These are phyloP conservation scores for Rhadina sibilatrix DNA, from an alignment of 2,113 vertebrate species.

Conservation along the genomic window DNA sequence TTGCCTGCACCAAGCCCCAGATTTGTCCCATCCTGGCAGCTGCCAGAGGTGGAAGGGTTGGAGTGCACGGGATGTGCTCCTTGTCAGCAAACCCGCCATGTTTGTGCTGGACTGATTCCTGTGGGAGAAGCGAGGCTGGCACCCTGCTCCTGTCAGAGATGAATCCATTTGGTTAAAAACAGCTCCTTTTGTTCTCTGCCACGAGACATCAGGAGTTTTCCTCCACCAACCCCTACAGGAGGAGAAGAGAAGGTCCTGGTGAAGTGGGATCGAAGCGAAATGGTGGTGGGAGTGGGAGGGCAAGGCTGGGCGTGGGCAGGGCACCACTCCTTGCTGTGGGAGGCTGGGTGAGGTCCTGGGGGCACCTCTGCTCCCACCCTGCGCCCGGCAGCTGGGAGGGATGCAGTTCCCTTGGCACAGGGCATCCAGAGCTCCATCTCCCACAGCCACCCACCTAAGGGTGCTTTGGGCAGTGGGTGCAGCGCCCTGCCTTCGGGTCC, in stretches of 20 bases:
- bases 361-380: background rate
- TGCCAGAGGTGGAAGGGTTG: background rate
- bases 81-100: background rate
- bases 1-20: rapidly evolving
- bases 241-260: background rate
- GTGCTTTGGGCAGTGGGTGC: background rate
- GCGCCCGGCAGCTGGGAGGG: background rate
- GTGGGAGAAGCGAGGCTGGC: background rate
- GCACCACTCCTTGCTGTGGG: background rate
- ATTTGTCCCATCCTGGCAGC: background rate
- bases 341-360: background rate
- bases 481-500: rapidly evolving
- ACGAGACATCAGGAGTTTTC: rapidly evolving
- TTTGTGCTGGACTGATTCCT: background rate
- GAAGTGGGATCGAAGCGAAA: rapidly evolving
- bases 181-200: background rate
- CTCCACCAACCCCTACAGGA: background rate
- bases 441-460: background rate
- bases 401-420: background rate
- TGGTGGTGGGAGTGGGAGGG: background rate
- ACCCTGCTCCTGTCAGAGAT: rapidly evolving
- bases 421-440: background rate
- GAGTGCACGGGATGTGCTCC: background rate
- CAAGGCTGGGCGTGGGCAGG: background rate
- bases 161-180: background rate